Base-by-base conservation (phyloP, 2,113 vertebrate species). In the Felis catus region DNA sequence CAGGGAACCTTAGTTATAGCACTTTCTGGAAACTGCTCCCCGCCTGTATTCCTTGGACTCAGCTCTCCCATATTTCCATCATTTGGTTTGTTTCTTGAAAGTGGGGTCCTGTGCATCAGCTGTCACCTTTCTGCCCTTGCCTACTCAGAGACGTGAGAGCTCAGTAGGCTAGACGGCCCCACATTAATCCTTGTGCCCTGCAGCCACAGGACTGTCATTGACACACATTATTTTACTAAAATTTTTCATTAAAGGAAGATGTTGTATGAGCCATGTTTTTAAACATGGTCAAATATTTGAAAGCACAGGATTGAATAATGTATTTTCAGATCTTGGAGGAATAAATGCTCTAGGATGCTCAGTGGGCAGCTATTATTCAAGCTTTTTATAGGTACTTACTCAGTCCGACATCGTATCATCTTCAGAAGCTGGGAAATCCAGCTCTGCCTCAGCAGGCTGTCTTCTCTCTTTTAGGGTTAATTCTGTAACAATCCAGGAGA, bases 281-380 rank as follows among this genome's bases (percentile, higher is more conserved):
- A 79, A 91, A 89, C 9, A 86, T 51, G 31, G 39, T 15, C 79
- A 97, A 70, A 18, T 51, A 80, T 10, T 96, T 93, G 58, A 93
- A 96, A 66, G 58, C 1, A 94, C 82, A 66, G 45, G 7, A 81
- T 92, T 84, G 81, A 89, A 79, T 97, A 65, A 6, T 91, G 3
- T 39, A 29, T 93, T 97, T 98, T 92, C 94, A 86, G 92, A 96
- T 45, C 31, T 94, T 71, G 83, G 5, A 78, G 61, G 92, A 74
- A 58, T 19, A 63, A 12, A 80, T 97, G 78, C 16, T 33, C 76
- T 79, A 51, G 29, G 76, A 51, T 33, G 2, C n/a, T 97, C 8
- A 63, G 51, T 55, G 94, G 92, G 81, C 41, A 96, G 70, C 12
- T 85, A 48, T 79, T 82, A 94, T 33, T 63, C 86, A 78, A 71